A percentile compares a stretch with the other conserved stretches of the same genome.
Conservation (phyloP, 2,888 invertebrate genomes). For the Chloroclysta siterata region DNA sequence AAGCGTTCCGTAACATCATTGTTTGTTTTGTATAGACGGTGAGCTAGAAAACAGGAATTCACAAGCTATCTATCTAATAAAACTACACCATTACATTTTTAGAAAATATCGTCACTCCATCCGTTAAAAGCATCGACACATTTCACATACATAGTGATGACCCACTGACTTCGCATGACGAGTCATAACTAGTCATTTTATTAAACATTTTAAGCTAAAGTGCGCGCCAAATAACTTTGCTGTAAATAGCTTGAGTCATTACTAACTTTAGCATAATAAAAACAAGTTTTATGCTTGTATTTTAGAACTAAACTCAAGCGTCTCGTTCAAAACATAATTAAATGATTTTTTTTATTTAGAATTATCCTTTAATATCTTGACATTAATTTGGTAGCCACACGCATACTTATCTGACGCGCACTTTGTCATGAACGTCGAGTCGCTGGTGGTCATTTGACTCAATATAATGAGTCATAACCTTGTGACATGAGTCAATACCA, state of each 20-base stretch:
- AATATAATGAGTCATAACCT: no score
- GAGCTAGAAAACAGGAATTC: slow-evolving; percentile 73
- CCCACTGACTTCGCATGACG: not conserved
- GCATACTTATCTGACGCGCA: no score
- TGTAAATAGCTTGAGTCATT: not conserved
- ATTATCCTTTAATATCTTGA: no score
- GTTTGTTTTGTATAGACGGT: slow-evolving; percentile 61
- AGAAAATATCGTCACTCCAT: slow-evolving; percentile 78
- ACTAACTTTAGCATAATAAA: no score
- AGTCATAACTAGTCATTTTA: not conserved
- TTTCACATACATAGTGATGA: not conserved
- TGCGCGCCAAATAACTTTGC: not conserved
- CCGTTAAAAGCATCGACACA: slow-evolving; percentile 53
- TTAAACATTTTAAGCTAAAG: not conserved
- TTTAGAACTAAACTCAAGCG: no score
- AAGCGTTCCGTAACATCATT: slow-evolving; percentile 59
- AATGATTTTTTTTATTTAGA: no score
- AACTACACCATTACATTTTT: slow-evolving; percentile 75
- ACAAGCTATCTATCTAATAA: slow-evolving; percentile 74
- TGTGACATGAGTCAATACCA: no score
- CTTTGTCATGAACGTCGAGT: no score
- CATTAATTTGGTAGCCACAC: no score
- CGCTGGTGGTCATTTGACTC: no score
- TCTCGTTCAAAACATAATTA: no score
- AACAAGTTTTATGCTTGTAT: no score